Conservation (phyloP, 2,888 invertebrate species). For the Sesia bembeciformis region DNA sequence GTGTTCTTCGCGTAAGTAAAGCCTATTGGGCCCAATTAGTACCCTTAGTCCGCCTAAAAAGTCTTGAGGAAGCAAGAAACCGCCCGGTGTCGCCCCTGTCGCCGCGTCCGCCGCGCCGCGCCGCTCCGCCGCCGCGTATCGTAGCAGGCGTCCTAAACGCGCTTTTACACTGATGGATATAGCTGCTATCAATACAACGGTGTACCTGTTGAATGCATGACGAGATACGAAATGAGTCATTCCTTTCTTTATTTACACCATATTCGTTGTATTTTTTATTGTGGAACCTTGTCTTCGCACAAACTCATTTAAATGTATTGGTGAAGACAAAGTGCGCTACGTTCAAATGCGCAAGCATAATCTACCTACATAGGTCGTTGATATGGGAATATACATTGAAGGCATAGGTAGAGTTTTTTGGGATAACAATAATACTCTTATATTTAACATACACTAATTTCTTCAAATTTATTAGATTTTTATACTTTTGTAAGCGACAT, state of each 20-base stretch:
- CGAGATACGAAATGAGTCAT: conserved; percentile 22
- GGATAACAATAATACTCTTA: too few relatives aligned
- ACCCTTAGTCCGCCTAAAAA: conserved; percentile 20
- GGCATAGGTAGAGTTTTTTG: too few relatives aligned
- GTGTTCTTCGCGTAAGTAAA: conserved; percentile 55
- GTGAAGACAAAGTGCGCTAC: background rate
- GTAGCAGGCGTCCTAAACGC: conserved; percentile 16
- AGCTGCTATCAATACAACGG: conserved; percentile 30
- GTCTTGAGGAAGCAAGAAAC: background rate
- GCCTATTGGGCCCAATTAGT: conserved; percentile 39
- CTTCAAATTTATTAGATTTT: too few relatives aligned
- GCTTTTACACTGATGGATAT: conserved; percentile 30
- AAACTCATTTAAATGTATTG: background rate
- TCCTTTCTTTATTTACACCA: conserved; percentile 2
- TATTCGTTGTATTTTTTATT: background rate
- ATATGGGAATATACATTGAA: too few relatives aligned
- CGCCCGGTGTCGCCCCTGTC: conserved; percentile 6
- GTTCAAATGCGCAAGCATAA: background rate
- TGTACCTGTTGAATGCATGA: conserved; percentile 59
- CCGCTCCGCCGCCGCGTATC: conserved; percentile 12
- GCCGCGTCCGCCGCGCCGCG: conserved; percentile 7
- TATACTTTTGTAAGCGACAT: too few relatives aligned
- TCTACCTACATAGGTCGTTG: background rate
- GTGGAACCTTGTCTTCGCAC: background rate
- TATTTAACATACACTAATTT: too few relatives aligned